Evolutionary conservation across 2,797 vertebrate species (phyloP), one percentile per base, ranked within the genome.

Genomic region (Argyrosomus regius): DNA sequence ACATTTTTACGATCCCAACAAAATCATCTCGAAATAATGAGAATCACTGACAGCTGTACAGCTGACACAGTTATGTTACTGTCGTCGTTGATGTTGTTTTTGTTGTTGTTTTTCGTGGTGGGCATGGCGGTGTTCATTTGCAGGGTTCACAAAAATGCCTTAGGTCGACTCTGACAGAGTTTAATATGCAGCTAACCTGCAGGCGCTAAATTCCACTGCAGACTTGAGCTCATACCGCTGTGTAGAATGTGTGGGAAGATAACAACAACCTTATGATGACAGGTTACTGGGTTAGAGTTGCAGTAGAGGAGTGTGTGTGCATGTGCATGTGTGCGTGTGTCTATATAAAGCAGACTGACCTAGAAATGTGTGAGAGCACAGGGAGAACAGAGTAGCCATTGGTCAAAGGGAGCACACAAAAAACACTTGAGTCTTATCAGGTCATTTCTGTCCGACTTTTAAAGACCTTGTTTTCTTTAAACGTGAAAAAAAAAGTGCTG

Each of bases 121-220:
- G 7, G 4, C 13, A 14, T 52, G 22, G 1, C 10, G 18, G 1
- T 9, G 16, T 64, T 75, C 1, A 58, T 53, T 61, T n/a, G 39
- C 24, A 46, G 49, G 24, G 17, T 28, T 57, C 4, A n/a, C 13
- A 45, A 13, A 61, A 59, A 72, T 3, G 6, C 57, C 58, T 60
- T 63, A 16, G 18, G n/a, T 61, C 1, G 39, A 20, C 39, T 58
- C 28, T 46, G 48, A 69, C 28, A 11, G 12, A 41, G 26, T 68
- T 67, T 48, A 65, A 74, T 26, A 26, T 18, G 53, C 66, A 35
- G 73, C 24, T 45, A 7, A 78, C 56, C 46, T 24, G 64, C 61
- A 58, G 68, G 39, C 0, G 82, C 57, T n/a, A 79, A 58, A 87
- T 82, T 72, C 83, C 80, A 3, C 60, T 1, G 20, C 75, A 22